Percentiles rank a stretch among this genome's conserved stretches.
Conservation (phyloP, 2,797 vertebrate species). For the Channa striata region DNA sequence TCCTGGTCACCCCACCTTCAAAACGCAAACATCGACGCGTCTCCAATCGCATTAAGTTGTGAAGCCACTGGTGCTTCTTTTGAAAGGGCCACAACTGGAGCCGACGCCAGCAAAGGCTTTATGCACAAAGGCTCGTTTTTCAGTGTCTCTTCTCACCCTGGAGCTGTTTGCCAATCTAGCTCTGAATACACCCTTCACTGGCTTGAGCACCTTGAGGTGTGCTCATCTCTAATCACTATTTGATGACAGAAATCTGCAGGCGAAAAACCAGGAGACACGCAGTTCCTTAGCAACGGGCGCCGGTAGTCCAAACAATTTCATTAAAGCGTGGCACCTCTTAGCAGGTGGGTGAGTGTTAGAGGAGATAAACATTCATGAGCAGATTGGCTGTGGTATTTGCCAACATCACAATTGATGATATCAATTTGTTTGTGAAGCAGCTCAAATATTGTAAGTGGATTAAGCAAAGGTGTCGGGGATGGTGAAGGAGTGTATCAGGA, state of each 20-base stretch:
- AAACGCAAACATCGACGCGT: slow-evolving; percentile 63
- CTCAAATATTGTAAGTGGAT: slow-evolving; percentile 88
- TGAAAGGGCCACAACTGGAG: slow-evolving; percentile 58
- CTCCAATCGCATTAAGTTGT: slow-evolving; percentile 76
- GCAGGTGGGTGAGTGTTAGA: slow-evolving; percentile 98
- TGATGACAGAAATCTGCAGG: slow-evolving; percentile 97
- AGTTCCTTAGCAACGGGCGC: slow-evolving; percentile 98
- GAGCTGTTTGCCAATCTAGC: slow-evolving; percentile 91
- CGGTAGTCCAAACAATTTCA: slow-evolving; percentile 99
- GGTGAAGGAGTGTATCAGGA: slow-evolving; percentile 71
- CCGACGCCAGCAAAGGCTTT: slow-evolving; percentile 50
- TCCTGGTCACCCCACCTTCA: slow-evolving; percentile 68
- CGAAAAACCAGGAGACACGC: slow-evolving; percentile 89
- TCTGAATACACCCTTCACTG: slow-evolving; percentile 89
- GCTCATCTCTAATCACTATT: slow-evolving; percentile 98
- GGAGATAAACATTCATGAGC: slow-evolving; percentile 99
- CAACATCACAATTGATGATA: slow-evolving; percentile 98
- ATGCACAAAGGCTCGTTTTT: slow-evolving; percentile 68
- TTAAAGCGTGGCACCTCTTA: slow-evolving; percentile 99
- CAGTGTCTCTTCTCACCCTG: slow-evolving; percentile 51
- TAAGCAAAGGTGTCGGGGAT: slow-evolving; percentile 80
- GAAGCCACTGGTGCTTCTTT: slow-evolving; percentile 67
- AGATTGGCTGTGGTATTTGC: slow-evolving; percentile 97
- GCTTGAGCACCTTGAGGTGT: slow-evolving; percentile 94
- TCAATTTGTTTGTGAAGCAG: slow-evolving; percentile 97